Percentiles rank a stretch among this genome's conserved stretches.
phyloP scores from a whole-genome alignment of 1,140 invertebrate genomes.

The Lerema accius region DNA sequence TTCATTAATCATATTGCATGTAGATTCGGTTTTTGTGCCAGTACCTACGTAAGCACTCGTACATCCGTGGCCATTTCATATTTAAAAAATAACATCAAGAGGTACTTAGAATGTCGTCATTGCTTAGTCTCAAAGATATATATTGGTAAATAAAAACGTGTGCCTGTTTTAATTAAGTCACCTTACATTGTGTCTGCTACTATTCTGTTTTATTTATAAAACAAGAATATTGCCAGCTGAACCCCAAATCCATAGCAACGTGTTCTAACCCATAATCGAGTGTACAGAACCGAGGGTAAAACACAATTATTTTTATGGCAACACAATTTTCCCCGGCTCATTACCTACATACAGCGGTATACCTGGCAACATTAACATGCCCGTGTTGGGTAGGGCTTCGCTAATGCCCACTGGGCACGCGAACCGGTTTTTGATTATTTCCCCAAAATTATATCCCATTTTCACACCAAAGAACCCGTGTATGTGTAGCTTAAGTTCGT shows the following conservation, averaged over 20 bases:
- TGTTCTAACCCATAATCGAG: slow-evolving; percentile 53
- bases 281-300: slow-evolving; percentile 57
- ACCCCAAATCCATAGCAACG: slow-evolving; percentile 17
- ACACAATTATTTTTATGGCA: slow-evolving; percentile 81
- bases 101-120: no score
- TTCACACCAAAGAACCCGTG: slow-evolving; percentile 69
- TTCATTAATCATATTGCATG: no score
- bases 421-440: slow-evolving; percentile 77
- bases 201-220: no score
- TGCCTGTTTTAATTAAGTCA: no score
- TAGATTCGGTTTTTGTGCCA: no score
- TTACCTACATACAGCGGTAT: slow-evolving; percentile 72
- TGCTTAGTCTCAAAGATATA: no score
- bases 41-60: no score
- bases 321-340: slow-evolving; percentile 79
- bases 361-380: slow-evolving; percentile 77
- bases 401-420: slow-evolving; percentile 78
- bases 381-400: slow-evolving; percentile 61
- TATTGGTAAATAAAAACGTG: no score
- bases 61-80: no score
- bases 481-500: slow-evolving; percentile 61
- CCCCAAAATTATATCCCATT: slow-evolving; percentile 81
- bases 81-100: no score
- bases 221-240: slow-evolving; percentile 2
- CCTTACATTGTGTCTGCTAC: no score